Evolutionary conservation across 23 tunicate species (phyloP).

Genomic region (Trididemnum nubilum): DNA sequence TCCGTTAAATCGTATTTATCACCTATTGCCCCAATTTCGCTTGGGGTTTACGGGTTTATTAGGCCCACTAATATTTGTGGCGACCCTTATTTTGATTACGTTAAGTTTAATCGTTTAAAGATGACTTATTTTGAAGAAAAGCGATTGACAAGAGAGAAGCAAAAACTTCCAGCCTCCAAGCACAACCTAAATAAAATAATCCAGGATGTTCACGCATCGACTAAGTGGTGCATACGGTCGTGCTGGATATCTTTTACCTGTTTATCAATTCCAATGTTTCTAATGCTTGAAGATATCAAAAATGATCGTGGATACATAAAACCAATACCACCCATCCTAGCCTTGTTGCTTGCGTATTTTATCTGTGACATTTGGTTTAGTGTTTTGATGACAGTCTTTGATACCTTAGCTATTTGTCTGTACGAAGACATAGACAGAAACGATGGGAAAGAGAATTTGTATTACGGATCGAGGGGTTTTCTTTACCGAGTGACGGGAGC

Average conservation of each 20-base stretch:
- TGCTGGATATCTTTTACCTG: slow-evolving; percentile 17
- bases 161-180: not conserved
- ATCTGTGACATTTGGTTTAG: slow-evolving; percentile 40
- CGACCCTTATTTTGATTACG: slow-evolving; percentile 9
- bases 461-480: slow-evolving; percentile 45
- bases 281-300: not conserved
- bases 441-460: slow-evolving; percentile 39
- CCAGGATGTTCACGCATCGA: slow-evolving; percentile 12
- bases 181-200: not conserved
- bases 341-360: slow-evolving; percentile 7
- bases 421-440: slow-evolving; percentile 56
- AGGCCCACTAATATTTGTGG: slow-evolving; percentile 36
- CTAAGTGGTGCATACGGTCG: slow-evolving; percentile 33
- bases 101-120: not conserved
- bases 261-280: slow-evolving; percentile 1
- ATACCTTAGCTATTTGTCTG: slow-evolving; percentile 51
- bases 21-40: slow-evolving; percentile 41
- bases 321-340: slow-evolving; percentile 14
- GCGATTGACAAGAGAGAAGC: not conserved
- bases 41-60: slow-evolving; percentile 67
- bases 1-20: slow-evolving; percentile 24
- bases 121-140: slow-evolving; percentile 9
- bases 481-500: slow-evolving; percentile 35
- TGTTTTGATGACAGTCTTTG: slow-evolving; percentile 30
- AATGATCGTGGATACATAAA: not conserved